Conservation (phyloP, 2,888 invertebrate species). For the Leptarthrus brevirostris region DNA sequence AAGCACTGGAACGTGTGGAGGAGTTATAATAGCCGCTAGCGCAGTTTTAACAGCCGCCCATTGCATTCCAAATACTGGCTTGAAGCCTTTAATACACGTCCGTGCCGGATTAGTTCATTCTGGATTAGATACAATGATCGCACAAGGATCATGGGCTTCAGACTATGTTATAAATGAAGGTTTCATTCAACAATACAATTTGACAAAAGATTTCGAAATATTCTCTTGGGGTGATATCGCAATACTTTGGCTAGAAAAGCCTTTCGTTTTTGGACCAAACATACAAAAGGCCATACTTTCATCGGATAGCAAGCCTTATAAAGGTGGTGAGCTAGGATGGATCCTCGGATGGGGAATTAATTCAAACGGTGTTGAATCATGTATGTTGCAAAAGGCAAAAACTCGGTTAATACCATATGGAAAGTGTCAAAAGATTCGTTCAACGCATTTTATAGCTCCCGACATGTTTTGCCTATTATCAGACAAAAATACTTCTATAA, state of each 20-base stretch:
- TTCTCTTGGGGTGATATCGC: slow-evolving; percentile 12
- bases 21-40: not conserved
- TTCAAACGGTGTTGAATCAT: not conserved
- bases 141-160: not conserved
- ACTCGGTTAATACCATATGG: not conserved
- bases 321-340: not conserved
- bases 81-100: not conserved
- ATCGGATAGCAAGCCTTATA: not conserved
- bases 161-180: too few species aligned
- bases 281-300: not conserved
- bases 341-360: slow-evolving; percentile 2
- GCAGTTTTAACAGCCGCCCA: not conserved
- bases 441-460: not conserved
- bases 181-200: too few species aligned
- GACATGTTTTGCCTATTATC: not conserved
- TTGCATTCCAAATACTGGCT: not conserved
- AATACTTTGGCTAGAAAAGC: not conserved
- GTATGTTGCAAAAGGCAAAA: not conserved
- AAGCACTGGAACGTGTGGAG: not conserved
- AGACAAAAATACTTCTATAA: not conserved
- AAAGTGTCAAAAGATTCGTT: not conserved
- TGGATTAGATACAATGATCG: not conserved
- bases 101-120: not conserved
- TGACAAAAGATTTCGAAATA: too few species aligned
- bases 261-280: not conserved